A percentile compares a stretch with the other conserved stretches of the same genome.
These are phyloP conservation scores for Sebastes wilsoni DNA, from an alignment of 2,797 vertebrate genomes.

Conservation along the genomic window DNA sequence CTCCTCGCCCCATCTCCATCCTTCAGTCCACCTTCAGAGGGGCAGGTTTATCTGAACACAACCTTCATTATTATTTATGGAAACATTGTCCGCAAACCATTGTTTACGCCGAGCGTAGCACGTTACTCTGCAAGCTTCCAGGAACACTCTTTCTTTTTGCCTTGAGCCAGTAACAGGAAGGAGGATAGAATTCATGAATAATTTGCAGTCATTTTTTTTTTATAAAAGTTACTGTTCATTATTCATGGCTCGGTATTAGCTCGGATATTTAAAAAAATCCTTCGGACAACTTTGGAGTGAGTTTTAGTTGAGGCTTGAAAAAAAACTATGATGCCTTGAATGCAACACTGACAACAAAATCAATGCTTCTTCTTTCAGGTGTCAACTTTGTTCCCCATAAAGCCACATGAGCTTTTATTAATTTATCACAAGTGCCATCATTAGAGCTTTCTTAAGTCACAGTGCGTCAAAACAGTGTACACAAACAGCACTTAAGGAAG, in stretches of 20 bases:
- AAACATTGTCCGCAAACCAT: conserved; percentile 40
- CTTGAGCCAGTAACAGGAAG: conserved; percentile 40
- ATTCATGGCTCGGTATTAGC: conserved; percentile 61
- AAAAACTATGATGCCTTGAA: neutral
- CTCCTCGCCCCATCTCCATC: neutral
- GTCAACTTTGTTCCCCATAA: neutral
- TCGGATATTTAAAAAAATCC: conserved; percentile 32
- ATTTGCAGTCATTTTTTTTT: conserved; percentile 39
- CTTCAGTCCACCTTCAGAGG: conserved; percentile 27
- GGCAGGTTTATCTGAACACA: neutral
- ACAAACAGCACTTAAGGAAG: neutral
- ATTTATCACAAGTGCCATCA: neutral
- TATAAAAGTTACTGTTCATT: conserved; percentile 34
- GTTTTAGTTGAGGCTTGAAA: conserved; percentile 6
- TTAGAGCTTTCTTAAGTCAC: neutral
- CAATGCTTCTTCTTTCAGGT: neutral
- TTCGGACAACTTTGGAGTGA: conserved; percentile 16
- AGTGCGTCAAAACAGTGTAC: neutral
- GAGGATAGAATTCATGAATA: conserved; percentile 49
- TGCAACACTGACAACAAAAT: conserved; percentile 18
- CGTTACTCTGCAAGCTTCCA: conserved; percentile 23
- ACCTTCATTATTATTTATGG: conserved; percentile 54
- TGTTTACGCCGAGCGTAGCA: conserved; percentile 34
- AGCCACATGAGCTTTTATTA: neutral
- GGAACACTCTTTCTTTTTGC: conserved; percentile 4